These are phyloP conservation scores for Vandiemenella viatica DNA, from an alignment of 2,888 invertebrate species.

Conservation along the genomic window DNA sequence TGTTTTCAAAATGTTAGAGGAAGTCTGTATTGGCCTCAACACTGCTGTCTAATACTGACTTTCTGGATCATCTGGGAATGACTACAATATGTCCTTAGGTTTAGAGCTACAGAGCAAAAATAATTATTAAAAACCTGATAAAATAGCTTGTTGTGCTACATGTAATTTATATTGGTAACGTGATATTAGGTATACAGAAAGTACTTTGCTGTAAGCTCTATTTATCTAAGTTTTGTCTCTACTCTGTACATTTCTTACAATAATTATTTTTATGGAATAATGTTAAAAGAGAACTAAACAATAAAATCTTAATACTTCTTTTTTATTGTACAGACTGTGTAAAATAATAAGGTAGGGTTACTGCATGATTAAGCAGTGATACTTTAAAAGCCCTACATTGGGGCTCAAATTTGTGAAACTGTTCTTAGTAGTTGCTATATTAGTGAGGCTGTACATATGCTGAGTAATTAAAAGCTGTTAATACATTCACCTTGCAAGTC, in stretches of 20 bases:
- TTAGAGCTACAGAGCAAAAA: too few species aligned
- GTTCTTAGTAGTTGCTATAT: constrained; percentile 2
- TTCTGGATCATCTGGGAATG: too few species aligned
- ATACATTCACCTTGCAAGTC: constrained; percentile 14
- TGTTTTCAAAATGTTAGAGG: too few species aligned
- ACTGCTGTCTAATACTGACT: neutral
- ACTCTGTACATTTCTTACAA: constrained; percentile 13
- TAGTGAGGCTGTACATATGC: constrained; percentile 12
- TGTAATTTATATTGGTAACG: constrained; percentile 12
- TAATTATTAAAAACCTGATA: neutral
- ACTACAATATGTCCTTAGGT: too few species aligned
- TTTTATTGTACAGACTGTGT: constrained; percentile 8
- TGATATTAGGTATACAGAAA: constrained; percentile 14
- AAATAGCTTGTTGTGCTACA: constrained; percentile 10
- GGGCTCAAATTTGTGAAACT: constrained; percentile 5
- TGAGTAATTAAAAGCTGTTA: constrained; percentile 14
- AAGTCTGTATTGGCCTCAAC: neutral
- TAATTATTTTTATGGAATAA: constrained; percentile 13
- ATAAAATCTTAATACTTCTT: constrained; percentile 3
- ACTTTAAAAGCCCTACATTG: constrained; percentile 6
- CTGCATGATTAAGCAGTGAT: neutral
- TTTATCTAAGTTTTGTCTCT: constrained; percentile 14
- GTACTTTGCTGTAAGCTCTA: constrained; percentile 12
- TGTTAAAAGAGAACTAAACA: constrained; percentile 4
- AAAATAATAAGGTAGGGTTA: neutral